Evolutionary conservation across 2,888 invertebrate species (phyloP), one percentile per base, ranked within the genome.

Genomic region (Caradrina clavipalpis): DNA sequence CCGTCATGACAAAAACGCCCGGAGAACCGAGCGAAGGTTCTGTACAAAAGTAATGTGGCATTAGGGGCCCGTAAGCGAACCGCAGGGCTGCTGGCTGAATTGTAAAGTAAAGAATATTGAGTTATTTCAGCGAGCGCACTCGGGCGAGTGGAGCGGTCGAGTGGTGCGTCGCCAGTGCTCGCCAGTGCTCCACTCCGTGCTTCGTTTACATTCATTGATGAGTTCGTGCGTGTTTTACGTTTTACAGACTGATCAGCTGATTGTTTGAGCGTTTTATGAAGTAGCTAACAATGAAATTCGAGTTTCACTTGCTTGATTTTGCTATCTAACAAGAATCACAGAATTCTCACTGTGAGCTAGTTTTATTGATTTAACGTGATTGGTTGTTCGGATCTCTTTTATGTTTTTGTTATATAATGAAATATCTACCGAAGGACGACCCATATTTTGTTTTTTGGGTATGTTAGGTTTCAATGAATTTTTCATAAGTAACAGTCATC

Each of bases 1-100:
- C 80, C 85, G 86, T 86, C 86, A 86, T 85, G 82, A 86, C 87
- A 86, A 87, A 88, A 85, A 84, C 84, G 79, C 76, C 76, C 77
- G 81, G 77, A 78, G 81, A 83, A 80, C 58, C 78, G 78, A 82
- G 82, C 77, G 73, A 80, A 80, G 88, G 86, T 84, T 86, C 86
- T 72, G 83, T 81, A 83, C 82, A 86, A 81, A 84, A 84, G 86
- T 85, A 86, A 86, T 88, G 86, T 83, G 83, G 70, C 82, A 72
- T 83, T 80, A 73, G 83, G 84, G 84, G 83, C 80, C 83, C 78
- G 84, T 84, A 70, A 79, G 77, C 60, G 60, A 78, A 54, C 73
- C 67, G 60, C 76, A 80, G 82, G 84, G 83, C 59, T 84, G 73
- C 66, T 76, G 61, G 69, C 72, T 35, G 69, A 76, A 76, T 74